Conservation (phyloP, 2,797 vertebrate species). For the Apodemus agrarius region DNA sequence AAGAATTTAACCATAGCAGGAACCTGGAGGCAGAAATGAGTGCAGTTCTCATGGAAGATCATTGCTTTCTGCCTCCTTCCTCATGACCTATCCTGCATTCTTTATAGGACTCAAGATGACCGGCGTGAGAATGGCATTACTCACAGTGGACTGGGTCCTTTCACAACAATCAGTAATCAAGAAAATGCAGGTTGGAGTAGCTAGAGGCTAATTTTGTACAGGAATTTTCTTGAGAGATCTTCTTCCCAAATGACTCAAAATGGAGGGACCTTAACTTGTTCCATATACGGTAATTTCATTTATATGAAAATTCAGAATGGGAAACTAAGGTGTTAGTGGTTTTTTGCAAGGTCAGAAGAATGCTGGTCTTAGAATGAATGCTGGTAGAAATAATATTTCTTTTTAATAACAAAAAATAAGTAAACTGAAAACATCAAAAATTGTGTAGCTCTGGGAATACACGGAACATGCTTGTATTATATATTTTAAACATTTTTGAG, state of each 20-base stretch:
- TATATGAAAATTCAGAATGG: not conserved
- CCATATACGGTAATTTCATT: not conserved
- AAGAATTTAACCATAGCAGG: not conserved
- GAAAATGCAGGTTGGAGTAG: not conserved
- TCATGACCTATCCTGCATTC: not conserved
- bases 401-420: not conserved
- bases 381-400: not conserved
- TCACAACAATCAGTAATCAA: not conserved
- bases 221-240: not conserved
- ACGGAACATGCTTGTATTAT: not conserved
- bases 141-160: not conserved
- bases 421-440: not conserved
- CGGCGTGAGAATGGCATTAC: not conserved
- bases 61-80: not conserved
- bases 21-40: not conserved
- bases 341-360: not conserved
- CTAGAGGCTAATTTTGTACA: not conserved
- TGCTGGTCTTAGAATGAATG: not conserved
- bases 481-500: not conserved
- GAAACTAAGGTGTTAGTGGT: rapidly evolving
- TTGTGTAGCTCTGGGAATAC: not conserved
- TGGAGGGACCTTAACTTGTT: not conserved
- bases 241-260: not conserved
- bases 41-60: not conserved
- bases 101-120: not conserved